These are phyloP conservation scores for Thecocarcelia acutangulata DNA, from an alignment of 2,888 invertebrate genomes.

Conservation along the genomic window DNA sequence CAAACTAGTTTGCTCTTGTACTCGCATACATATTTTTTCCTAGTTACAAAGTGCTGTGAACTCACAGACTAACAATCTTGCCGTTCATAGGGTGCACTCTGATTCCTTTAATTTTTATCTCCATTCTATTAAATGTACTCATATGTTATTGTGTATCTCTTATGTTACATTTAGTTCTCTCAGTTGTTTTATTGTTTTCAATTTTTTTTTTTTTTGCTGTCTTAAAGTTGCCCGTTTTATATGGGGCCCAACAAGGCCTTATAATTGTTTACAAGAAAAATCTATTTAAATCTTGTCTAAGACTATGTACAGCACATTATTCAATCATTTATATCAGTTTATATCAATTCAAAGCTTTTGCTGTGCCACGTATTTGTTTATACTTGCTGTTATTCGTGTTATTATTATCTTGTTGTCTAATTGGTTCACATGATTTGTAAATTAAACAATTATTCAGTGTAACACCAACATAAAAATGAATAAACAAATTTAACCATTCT, in stretches of 20 bases:
- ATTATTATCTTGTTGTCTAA: slow-evolving; percentile 70
- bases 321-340: slow-evolving; percentile 54
- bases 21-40: too few species aligned
- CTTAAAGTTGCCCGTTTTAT: slow-evolving; percentile 20
- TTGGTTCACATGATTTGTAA: slow-evolving; percentile 77
- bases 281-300: slow-evolving; percentile 72
- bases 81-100: background rate
- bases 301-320: slow-evolving; percentile 46
- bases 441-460: slow-evolving; percentile 76
- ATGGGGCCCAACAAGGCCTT: slow-evolving; percentile 63
- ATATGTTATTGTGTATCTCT: slow-evolving; percentile 31
- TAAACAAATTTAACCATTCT: slow-evolving; percentile 28
- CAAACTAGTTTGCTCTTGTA: too few species aligned
- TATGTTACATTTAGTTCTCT: slow-evolving; percentile 53
- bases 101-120: slow-evolving; percentile 37
- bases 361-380: too few species aligned
- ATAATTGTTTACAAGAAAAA: slow-evolving; percentile 80
- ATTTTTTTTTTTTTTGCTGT: slow-evolving; percentile 5
- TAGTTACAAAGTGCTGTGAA: too few species aligned
- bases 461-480: slow-evolving; percentile 47
- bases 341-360: slow-evolving; percentile 35
- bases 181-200: slow-evolving; percentile 7
- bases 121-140: slow-evolving; percentile 14
- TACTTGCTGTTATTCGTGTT: slow-evolving; percentile 60
- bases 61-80: too few species aligned